Evolutionary conservation across 2,113 vertebrate genomes (phyloP).

Genomic region (Crotalus viridis): DNA sequence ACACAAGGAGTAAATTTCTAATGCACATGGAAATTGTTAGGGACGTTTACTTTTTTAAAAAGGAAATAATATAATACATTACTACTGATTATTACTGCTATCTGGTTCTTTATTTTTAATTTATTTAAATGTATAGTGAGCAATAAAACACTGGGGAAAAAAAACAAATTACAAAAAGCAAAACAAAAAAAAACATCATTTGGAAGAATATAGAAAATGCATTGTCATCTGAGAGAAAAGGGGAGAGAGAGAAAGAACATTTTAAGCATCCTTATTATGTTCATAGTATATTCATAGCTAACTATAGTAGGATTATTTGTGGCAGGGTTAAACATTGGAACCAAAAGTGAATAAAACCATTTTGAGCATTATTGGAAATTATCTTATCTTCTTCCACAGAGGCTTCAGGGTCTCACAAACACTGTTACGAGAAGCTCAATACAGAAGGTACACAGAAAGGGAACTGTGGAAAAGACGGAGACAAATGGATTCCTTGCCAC

Average conservation of each 20-base stretch:
- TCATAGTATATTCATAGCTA: background rate
- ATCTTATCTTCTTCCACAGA: constrained; percentile 71
- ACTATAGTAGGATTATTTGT: background rate
- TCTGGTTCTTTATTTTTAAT: background rate
- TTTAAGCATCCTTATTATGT: background rate
- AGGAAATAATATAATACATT: background rate
- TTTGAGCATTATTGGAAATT: background rate
- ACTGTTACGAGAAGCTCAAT: constrained; percentile 98
- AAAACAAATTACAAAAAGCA: background rate
- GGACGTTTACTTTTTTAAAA: background rate
- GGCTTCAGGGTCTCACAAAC: constrained; percentile 91
- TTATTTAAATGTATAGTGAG: background rate
- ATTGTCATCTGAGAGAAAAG: background rate
- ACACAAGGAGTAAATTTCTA: background rate
- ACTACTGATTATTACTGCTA: background rate
- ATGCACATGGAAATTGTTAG: background rate
- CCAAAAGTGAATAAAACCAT: background rate
- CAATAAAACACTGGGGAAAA: background rate
- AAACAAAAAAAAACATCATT: background rate
- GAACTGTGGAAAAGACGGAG: constrained; percentile 93
- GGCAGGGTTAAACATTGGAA: background rate
- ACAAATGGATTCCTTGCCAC: constrained; percentile 92
- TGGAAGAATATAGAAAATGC: background rate
- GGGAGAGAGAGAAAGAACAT: background rate
- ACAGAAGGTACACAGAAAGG: constrained; percentile 97